Base-by-base conservation (phyloP, 1,140 invertebrate genomes). In the Drosophila saltans region DNA sequence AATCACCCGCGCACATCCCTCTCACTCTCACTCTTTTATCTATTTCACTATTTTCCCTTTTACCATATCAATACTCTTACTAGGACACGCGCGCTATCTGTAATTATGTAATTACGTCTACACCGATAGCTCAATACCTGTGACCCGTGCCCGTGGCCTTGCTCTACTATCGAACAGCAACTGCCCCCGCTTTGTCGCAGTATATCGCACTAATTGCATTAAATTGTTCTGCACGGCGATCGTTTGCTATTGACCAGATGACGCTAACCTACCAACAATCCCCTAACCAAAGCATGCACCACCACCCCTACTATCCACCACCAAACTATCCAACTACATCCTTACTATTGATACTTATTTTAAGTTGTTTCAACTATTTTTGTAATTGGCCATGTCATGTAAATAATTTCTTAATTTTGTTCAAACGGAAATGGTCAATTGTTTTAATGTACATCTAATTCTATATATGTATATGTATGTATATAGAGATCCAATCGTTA, bases 131-230 rank as follows among this genome's bases (percentile, higher is more conserved):
- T 8, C 16, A 26, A 68, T 26, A 39, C 63, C 65, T 59, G 45
- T 52, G 57, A 64, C 55, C 67, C 61, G 28, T 36, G 40, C 11
- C 61, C 24, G 7, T 33, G 21, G 26, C 70, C 59, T 58, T 69
- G 57, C 68, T 71, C 72, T 63, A 66, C 62, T 41, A 3, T 41
- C 40, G 5, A 16, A 6, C 43, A 7, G 43, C 45, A 7, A 16
- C 45, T 8, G 7, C 21, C 45, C 16, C 8, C 55, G 33, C 57
- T 63, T 62, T 59, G 45, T 63, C 45, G 24, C 21, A n/a, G 62
- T 78, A 69, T 86, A 86, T 86, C 79, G 66, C 77, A 88, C 83
- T 88, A 88, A 88, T 88, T 88, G 84, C 84, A 88, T 88, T 88
- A 88, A 88, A 88, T 88, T 88, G 83, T 78, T 75, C 72, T 75